These are phyloP conservation scores for Tyrannus savana DNA, from an alignment of 2,113 vertebrate species.

Conservation along the genomic window DNA sequence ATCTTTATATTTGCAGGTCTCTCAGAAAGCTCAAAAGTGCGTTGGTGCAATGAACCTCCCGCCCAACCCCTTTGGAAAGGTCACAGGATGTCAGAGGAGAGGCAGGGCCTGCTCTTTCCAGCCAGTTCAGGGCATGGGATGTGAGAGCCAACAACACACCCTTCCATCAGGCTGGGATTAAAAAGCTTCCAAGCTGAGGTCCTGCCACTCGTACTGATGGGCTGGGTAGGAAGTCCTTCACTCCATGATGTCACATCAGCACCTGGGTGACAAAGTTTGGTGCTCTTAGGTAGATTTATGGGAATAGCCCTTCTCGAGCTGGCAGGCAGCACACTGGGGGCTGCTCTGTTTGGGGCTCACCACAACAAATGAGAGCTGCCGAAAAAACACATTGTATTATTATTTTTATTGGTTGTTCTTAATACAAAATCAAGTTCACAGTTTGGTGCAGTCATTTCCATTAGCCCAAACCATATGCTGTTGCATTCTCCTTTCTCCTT, in stretches of 20 bases:
- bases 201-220: neutral
- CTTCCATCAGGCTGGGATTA: neutral
- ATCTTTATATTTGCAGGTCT: neutral
- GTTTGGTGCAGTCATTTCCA: neutral
- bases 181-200: neutral
- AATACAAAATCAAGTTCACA: neutral
- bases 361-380: neutral
- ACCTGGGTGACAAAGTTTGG: neutral
- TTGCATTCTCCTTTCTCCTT: neutral
- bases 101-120: neutral
- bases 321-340: neutral
- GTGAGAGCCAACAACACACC: neutral
- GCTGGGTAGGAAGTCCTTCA: neutral
- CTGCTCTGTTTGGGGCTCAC: neutral
- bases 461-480: neutral
- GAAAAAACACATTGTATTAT: neutral
- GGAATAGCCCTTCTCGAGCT: neutral
- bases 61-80: neutral
- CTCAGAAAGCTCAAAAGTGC: neutral
- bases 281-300: neutral
- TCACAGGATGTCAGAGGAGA: neutral
- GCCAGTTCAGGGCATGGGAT: neutral
- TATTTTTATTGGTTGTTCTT: slow-evolving; percentile 15
- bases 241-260: neutral
- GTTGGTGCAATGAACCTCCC: neutral